phyloP scores from a whole-genome alignment of 2,113 vertebrate genomes.

The Coracopsis vasa region DNA sequence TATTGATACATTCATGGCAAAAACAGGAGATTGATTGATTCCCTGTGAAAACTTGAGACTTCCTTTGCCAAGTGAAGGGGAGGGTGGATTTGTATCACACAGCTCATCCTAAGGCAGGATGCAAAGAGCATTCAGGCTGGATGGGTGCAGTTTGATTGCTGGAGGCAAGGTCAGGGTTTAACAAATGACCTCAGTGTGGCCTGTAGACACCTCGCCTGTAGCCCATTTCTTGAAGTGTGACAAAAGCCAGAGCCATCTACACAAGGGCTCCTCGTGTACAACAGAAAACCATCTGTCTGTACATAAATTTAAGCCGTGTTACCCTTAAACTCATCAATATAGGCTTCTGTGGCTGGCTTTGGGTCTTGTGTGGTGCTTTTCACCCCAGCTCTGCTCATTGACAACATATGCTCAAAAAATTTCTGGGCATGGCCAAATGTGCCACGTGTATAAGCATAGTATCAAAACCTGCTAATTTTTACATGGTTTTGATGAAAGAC shows the following conservation, averaged over 20 bases:
- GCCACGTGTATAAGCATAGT: rapidly evolving
- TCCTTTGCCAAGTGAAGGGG: neutral
- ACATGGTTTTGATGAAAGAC: neutral
- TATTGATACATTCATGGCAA: neutral
- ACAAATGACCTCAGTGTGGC: rapidly evolving
- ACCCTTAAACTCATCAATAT: neutral
- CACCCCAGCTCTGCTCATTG: neutral
- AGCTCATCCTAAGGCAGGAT: neutral
- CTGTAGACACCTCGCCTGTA: neutral
- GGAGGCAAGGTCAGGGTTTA: neutral
- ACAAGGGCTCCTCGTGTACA: neutral
- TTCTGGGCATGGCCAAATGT: neutral
- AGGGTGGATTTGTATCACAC: rapidly evolving
- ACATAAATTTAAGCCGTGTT: neutral
- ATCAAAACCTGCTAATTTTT: neutral
- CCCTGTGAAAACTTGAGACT: neutral
- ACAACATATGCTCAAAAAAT: rapidly evolving
- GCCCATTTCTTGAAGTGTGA: neutral
- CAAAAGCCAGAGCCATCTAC: neutral
- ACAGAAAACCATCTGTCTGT: neutral
- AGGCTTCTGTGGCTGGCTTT: neutral
- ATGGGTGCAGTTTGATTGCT: neutral
- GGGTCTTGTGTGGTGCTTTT: neutral
- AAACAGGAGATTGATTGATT: neutral
- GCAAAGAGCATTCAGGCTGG: neutral